Conservation (phyloP, 2,888 invertebrate species). For the Belgica antarctica region DNA sequence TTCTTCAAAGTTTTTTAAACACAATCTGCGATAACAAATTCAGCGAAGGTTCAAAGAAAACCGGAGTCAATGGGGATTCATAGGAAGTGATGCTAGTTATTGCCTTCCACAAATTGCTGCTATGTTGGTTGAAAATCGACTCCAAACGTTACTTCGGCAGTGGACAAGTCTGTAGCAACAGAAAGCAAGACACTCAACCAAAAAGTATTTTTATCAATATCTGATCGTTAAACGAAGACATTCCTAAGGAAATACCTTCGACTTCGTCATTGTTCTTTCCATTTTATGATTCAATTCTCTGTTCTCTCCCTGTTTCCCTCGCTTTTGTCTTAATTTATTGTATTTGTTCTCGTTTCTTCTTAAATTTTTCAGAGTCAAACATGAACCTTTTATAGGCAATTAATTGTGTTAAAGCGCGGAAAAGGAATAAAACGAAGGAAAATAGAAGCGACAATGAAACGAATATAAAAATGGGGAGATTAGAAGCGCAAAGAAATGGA, state of each 20-base stretch:
- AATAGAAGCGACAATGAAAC: not conserved
- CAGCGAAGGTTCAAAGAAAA: too few relatives aligned
- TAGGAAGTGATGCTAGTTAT: too few relatives aligned
- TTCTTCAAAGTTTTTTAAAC: too few relatives aligned
- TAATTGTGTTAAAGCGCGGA: slow-evolving; percentile 8
- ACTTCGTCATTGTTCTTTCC: not conserved
- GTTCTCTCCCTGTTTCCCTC: not conserved
- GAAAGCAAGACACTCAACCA: too few relatives aligned
- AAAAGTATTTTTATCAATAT: not conserved
- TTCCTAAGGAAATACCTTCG: slow-evolving; percentile 38
- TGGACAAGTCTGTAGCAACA: too few relatives aligned
- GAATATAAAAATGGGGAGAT: not conserved
- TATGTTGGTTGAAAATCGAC: too few relatives aligned
- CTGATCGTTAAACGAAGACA: not conserved
- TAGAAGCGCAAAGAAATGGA: not conserved
- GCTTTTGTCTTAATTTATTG: not conserved
- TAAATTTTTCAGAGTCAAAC: not conserved
- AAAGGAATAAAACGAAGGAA: not conserved
- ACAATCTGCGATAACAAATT: too few relatives aligned
- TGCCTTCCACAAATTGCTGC: too few relatives aligned
- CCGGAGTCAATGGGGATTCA: too few relatives aligned
- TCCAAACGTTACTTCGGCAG: too few relatives aligned
- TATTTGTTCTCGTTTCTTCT: not conserved
- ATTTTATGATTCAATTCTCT: not conserved
- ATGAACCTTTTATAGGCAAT: slow-evolving; percentile 35